Conservation (phyloP, 2,888 invertebrate genomes). For the Phymatocera aterrima region DNA sequence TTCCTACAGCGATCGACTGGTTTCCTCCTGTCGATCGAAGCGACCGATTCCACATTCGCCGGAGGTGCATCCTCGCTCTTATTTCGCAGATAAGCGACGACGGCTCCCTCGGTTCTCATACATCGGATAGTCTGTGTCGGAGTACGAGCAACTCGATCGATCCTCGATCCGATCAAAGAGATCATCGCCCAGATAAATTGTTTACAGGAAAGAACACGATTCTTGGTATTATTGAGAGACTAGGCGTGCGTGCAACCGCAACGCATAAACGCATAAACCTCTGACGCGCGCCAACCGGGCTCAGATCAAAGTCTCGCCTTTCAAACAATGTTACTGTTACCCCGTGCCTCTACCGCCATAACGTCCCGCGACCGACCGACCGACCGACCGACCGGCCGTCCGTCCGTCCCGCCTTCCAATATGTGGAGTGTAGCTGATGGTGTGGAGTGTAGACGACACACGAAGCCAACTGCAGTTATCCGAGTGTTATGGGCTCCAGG, state of each 20-base stretch:
- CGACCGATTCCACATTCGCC: not conserved
- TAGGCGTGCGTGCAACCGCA: constrained; percentile 37
- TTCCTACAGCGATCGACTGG: not conserved
- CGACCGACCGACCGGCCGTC: constrained; percentile 52
- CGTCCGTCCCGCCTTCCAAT: constrained; percentile 64
- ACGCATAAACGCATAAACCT: constrained; percentile 63
- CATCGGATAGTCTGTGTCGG: not conserved
- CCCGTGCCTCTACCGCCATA: constrained; percentile 46
- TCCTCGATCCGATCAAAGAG: constrained; percentile 35
- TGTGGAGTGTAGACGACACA: constrained; percentile 45
- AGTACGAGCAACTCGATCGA: constrained; percentile 17
- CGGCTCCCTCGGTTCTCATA: not conserved
- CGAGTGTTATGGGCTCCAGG: constrained; percentile 65
- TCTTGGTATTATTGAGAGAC: constrained; percentile 42
- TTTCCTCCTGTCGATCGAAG: not conserved
- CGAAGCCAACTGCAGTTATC: constrained; percentile 63
- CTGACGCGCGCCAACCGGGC: constrained; percentile 68
- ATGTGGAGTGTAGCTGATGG: constrained; percentile 42
- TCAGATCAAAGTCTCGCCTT: constrained; percentile 73
- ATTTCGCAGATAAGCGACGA: not conserved
- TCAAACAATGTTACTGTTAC: constrained; percentile 72
- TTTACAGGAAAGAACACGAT: constrained; percentile 31
- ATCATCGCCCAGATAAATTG: constrained; percentile 24
- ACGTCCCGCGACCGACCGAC: constrained; percentile 46
- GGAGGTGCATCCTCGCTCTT: no score